Evolutionary conservation across 1,140 invertebrate species (phyloP), one percentile per base, ranked within the genome.

Genomic region (Akabosia matsudoensis): DNA sequence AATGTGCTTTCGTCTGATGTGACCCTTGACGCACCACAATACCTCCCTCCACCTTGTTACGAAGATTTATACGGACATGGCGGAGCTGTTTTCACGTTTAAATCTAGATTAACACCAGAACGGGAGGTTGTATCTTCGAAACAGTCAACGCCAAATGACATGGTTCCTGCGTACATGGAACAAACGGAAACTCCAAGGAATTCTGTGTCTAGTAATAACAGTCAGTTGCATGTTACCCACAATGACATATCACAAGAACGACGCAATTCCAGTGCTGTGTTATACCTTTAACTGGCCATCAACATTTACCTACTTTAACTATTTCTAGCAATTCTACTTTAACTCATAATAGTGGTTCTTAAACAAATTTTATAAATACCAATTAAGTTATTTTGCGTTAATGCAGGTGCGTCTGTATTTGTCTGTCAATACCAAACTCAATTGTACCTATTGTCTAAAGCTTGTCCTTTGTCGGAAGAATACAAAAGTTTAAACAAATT

Each of bases 181-280:
- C 7, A 61, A 61, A 24, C 7, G 14, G 13, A n/a, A 24, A n/a
- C 4, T 13, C 54, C 7, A 22, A 4, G 14, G 13, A 61, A 61
- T n/a, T 3, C 54, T 4, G 54, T 61, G 54, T 16, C 24, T 61
- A 22, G 14, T 24, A 22, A 22, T 22, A 22, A 22, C 54, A 22
- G 54, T 22, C 54, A 61, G n/a, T 24, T 10, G 7, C 37, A 45
- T 10, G 7, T 10, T 61, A 4, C 54, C 54, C 4, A 61, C 54
- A 61, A 24, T 24, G 24, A 61, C 13, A n/a, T 22, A 61, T 13
- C 14, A 14, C 37, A 45, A 18, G 37, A 45, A 45, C 37, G 37
- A 45, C 37, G 37, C 3, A 67, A 67, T 31, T 67, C 61, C 10
- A 67, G 61, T 67, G 61, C 61, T 14, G 61, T 67, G 61, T 22